A percentile compares a stretch with the other conserved stretches of the same genome.
These are phyloP conservation scores for Acrobeloides nanus DNA, from an alignment of 2,888 invertebrate species.

Conservation along the genomic window DNA sequence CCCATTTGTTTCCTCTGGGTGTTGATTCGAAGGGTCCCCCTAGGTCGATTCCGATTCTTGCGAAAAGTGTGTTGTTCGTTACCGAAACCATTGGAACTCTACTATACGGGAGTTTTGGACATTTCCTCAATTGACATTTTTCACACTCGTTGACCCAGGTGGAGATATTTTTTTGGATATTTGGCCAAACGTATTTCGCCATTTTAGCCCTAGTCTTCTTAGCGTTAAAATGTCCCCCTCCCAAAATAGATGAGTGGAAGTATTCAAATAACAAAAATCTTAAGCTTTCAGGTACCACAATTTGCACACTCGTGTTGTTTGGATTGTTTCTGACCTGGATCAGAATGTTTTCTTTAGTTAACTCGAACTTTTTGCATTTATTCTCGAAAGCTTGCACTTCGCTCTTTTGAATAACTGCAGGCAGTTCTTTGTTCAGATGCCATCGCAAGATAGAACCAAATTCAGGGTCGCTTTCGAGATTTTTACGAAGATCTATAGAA, in stretches of 20 bases:
- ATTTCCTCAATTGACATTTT: conserved; percentile 6
- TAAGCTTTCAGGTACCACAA: conserved; percentile 11
- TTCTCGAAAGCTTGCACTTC: no score
- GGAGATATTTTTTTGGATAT: conserved; percentile 3
- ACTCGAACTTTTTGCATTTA: no score
- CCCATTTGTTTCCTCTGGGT: conserved; percentile 9
- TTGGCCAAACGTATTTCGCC: no score
- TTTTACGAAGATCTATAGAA: no score
- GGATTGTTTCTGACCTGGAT: no score
- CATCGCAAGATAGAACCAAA: not conserved
- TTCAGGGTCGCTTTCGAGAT: no score
- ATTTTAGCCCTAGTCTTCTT: no score
- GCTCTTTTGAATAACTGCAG: no score
- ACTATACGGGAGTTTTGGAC: not conserved
- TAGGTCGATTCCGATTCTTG: conserved; percentile 2
- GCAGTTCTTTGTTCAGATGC: no score
- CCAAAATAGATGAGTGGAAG: conserved; percentile 1
- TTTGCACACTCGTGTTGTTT: no score
- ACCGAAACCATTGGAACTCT: conserved; percentile 1
- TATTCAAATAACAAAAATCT: conserved; percentile 7
- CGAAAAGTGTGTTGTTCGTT: not conserved
- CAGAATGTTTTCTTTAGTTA: no score
- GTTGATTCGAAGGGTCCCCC: conserved; percentile 1
- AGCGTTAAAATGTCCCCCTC: conserved; percentile 1
- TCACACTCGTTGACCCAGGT: conserved; percentile 2